A percentile compares a stretch with the other conserved stretches of the same genome.
phyloP scores from a whole-genome alignment of 2,113 vertebrate species.

The Cheilinus undulatus region DNA sequence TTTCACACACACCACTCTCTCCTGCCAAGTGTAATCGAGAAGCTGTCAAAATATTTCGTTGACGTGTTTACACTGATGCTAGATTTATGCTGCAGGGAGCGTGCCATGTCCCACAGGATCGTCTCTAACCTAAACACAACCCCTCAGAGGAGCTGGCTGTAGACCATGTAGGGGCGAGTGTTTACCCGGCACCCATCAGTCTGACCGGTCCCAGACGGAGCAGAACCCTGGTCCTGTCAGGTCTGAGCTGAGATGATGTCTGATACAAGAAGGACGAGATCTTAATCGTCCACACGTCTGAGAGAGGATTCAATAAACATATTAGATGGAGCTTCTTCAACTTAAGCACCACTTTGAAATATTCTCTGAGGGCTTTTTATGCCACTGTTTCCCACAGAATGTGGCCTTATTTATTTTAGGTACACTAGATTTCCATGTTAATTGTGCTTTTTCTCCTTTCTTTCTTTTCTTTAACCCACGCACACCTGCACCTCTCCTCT shows the following conservation, averaged over 20 bases:
- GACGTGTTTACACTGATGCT: constrained; percentile 69
- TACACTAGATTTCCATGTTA: no score
- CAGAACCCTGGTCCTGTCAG: constrained; percentile 8
- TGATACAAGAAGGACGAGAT: not conserved
- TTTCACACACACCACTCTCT: constrained; percentile 19
- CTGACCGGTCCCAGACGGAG: constrained; percentile 53
- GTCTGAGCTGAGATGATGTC: not conserved
- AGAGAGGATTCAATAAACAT: not conserved
- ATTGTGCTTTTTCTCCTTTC: no score
- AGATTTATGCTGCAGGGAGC: constrained; percentile 64
- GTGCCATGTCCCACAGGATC: constrained; percentile 57
- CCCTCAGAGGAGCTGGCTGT: constrained; percentile 30
- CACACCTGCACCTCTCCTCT: no score
- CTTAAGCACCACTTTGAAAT: constrained; percentile 19
- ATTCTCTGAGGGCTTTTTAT: no score
- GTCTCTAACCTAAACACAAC: constrained; percentile 61
- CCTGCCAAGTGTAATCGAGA: constrained; percentile 40
- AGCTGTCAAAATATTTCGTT: constrained; percentile 19
- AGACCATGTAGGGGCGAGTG: constrained; percentile 73
- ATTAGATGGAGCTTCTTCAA: not conserved
- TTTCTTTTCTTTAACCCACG: no score
- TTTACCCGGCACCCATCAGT: constrained; percentile 61
- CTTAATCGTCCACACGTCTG: constrained; percentile 19
- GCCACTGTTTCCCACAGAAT: no score
- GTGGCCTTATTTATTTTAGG: no score